These are phyloP conservation scores for Pseudochirops cupreus DNA, from an alignment of 2,797 vertebrate genomes.

Conservation along the genomic window DNA sequence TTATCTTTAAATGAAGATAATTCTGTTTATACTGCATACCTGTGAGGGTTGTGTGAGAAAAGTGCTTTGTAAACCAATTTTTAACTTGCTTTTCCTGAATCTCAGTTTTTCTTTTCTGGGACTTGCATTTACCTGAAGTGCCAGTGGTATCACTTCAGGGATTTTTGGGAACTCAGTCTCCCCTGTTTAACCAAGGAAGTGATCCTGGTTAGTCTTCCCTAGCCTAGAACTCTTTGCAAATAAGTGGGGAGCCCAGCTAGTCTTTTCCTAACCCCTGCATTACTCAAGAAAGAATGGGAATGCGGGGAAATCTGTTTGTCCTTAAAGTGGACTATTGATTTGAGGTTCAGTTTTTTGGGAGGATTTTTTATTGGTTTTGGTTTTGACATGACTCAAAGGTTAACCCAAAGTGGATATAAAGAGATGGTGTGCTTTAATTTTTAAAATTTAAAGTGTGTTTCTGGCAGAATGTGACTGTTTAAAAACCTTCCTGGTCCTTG, in stretches of 20 bases:
- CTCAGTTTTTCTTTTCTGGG: neutral
- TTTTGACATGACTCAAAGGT: conserved; percentile 58
- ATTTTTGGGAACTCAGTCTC: neutral
- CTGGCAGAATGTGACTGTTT: conserved; percentile 71
- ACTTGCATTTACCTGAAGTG: neutral
- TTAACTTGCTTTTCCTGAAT: fast-evolving
- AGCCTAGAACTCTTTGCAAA: neutral
- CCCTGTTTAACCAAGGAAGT: conserved; percentile 34
- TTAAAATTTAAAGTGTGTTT: conserved; percentile 68
- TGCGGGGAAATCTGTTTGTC: neutral
- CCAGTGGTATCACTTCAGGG: neutral
- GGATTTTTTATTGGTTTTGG: conserved; percentile 43
- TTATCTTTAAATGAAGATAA: neutral
- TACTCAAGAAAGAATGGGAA: neutral
- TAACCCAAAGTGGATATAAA: conserved; percentile 41
- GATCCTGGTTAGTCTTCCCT: neutral
- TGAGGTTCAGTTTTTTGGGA: conserved; percentile 5
- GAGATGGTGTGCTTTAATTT: conserved; percentile 47
- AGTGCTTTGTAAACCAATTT: neutral
- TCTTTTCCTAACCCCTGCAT: too few species aligned
- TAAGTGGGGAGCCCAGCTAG: neutral
- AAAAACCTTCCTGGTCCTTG: conserved; percentile 66
- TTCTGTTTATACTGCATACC: neutral
- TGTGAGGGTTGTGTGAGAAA: neutral
- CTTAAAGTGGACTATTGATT: conserved; percentile 55